Conservation (phyloP, 2,888 invertebrate species). For the Drosophila peninsularis region DNA sequence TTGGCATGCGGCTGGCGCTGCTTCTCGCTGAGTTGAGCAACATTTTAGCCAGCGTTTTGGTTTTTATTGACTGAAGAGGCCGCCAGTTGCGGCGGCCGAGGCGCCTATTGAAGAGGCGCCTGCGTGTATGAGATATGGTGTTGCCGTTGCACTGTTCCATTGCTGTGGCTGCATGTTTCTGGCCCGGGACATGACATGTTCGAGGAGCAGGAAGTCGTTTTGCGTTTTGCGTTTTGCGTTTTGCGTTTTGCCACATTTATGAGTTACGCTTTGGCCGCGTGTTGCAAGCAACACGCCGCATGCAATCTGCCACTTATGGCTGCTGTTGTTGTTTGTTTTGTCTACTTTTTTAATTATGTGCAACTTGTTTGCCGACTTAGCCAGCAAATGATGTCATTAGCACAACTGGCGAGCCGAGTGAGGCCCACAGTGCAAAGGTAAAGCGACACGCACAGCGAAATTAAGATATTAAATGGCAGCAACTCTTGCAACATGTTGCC, state of each 20-base stretch:
- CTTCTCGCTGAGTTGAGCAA: constrained; percentile 47
- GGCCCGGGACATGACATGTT: constrained; percentile 68
- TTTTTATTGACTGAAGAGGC: constrained; percentile 79
- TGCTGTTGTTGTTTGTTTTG: constrained; percentile 13
- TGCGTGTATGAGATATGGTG: constrained; percentile 68
- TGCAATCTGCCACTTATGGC: constrained; percentile 64
- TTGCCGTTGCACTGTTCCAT: constrained; percentile 36
- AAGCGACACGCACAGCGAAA: constrained; percentile 62
- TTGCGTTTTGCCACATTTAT: constrained; percentile 70
- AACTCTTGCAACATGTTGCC: constrained; percentile 58
- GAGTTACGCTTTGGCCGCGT: constrained; percentile 70
- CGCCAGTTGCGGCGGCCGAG: constrained; percentile 51
- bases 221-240: constrained; percentile 50
- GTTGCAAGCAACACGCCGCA: constrained; percentile 65
- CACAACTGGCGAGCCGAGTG: constrained; percentile 20
- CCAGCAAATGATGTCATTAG: constrained; percentile 73
- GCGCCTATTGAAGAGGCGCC: constrained; percentile 66
- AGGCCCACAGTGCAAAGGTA: constrained; percentile 47
- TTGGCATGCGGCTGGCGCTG: constrained; percentile 61
- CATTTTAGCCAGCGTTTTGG: constrained; percentile 63
- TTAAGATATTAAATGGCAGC: constrained; percentile 74
- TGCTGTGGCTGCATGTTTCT: constrained; percentile 33
- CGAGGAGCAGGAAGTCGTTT: constrained; percentile 78
- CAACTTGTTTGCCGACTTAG: constrained; percentile 53
- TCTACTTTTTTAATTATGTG: constrained; percentile 40